Evolutionary conservation across 64 coral and sea anemone genomes (phyloP), one percentile per base, ranked within the genome.

Genomic region (Stichodactyla helianthus): DNA sequence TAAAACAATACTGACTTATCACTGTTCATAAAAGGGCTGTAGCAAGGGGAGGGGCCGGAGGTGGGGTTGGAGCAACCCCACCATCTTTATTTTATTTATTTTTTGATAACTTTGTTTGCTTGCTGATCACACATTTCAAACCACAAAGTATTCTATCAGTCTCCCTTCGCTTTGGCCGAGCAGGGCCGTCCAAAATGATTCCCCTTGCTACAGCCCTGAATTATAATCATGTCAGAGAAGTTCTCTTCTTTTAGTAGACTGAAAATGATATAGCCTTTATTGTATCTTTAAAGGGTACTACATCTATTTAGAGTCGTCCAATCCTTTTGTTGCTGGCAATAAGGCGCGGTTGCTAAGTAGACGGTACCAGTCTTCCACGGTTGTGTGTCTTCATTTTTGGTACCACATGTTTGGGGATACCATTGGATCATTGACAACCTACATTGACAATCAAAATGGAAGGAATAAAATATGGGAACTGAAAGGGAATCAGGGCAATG

Each of bases 301-400:
- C 68, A 89, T 89, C 51, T 89, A 89, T 62, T 84, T 89, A n/a
- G 88, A 89, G 31, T 55, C 80, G 25, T 89, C 88, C 5, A 79
- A 60, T 6, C 88, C 88, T 0, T 82, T 84, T 15, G 12, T 11
- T 0, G 4, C 52, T 44, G 88, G 88, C 0, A 67, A 89, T 50
- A 84, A 89, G 12, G 82, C 80, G 10, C 57, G 88, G 78, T 51
- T 89, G 25, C 35, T 89, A 18, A 89, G 88, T 56, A 89, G 27
- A 57, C 57, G 59, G 59, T 89, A 84, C 88, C 81, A 74, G 54
- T 4, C 62, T 58, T 79, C 80, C 80, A 20, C 82, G 51, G 82
- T 51, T 50, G 28, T 82, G 9, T 89, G 88, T 78, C 62, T 89
- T 58, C 51, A 60, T 12, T 89, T 89, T 62, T 89, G 88, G 88